These are phyloP conservation scores for Choristoneura fumiferana DNA, from an alignment of 1,140 invertebrate species.

Conservation along the genomic window DNA sequence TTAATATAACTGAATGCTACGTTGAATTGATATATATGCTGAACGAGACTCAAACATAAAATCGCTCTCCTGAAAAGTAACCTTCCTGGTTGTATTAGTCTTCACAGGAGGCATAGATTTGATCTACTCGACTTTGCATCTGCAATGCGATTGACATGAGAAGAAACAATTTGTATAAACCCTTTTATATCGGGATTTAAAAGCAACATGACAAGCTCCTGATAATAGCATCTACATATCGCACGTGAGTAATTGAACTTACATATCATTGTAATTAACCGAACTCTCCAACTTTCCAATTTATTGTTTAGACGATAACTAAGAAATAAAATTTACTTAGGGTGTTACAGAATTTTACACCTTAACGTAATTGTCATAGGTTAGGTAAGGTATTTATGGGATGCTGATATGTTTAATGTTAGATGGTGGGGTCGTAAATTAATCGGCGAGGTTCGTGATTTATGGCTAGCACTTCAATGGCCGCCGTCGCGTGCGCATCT, in stretches of 20 bases:
- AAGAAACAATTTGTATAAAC: too few species aligned
- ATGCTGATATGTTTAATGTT: slow-evolving; percentile 17
- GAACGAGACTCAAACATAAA: too few species aligned
- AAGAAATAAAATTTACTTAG: slow-evolving; percentile 9
- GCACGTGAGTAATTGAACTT: slow-evolving; percentile 4
- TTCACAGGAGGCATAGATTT: too few species aligned
- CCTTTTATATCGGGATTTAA: too few species aligned
- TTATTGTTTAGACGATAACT: slow-evolving; percentile 13
- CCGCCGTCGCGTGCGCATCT: slow-evolving; percentile 30
- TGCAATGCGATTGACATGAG: too few species aligned
- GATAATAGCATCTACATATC: too few species aligned
- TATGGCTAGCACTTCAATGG: slow-evolving; percentile 51
- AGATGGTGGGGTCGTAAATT: slow-evolving; percentile 39
- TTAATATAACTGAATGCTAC: too few species aligned
- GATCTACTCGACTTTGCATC: too few species aligned
- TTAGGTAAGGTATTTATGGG: slow-evolving; percentile 4
- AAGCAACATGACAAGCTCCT: too few species aligned
- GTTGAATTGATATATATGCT: too few species aligned
- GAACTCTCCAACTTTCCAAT: slow-evolving; percentile 11
- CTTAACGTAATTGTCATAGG: slow-evolving; percentile 11
- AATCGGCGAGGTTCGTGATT: slow-evolving; percentile 45
- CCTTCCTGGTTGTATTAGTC: too few species aligned
- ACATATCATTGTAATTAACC: not conserved
- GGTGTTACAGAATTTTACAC: slow-evolving; percentile 1
- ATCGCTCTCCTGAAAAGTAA: too few species aligned